phyloP scores from a whole-genome alignment of 2,113 vertebrate genomes.

The Tragelaphus scriptus region DNA sequence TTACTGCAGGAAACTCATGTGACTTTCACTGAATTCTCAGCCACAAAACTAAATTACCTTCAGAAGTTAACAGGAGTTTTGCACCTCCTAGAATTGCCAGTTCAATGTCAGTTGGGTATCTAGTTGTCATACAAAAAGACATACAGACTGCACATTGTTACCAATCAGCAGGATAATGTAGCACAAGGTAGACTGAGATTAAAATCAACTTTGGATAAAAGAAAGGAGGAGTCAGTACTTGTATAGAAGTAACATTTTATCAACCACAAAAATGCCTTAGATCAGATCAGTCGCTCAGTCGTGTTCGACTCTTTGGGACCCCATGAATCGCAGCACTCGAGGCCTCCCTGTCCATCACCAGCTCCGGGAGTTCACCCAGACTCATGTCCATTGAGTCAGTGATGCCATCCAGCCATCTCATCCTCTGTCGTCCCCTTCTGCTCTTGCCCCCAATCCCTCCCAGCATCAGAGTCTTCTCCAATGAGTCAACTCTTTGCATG shows the following conservation, averaged over 20 bases:
- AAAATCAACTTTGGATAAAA: slow-evolving; percentile 61
- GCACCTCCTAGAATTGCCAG: slow-evolving; percentile 17
- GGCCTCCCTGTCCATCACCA: no score
- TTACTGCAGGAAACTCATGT: neutral
- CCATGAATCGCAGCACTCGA: no score
- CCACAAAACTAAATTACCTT: slow-evolving; percentile 38
- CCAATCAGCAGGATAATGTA: slow-evolving; percentile 71
- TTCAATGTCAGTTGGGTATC: slow-evolving; percentile 10
- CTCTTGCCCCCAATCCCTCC: no score
- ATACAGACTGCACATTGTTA: slow-evolving; percentile 48
- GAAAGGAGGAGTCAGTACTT: slow-evolving; percentile 22
- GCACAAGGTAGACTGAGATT: slow-evolving; percentile 72
- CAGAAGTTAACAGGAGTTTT: slow-evolving; percentile 38
- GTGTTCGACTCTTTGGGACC: no score
- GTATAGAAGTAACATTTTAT: slow-evolving; percentile 72
- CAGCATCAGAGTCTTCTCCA: no score
- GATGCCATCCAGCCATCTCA: no score
- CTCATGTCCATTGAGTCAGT: no score
- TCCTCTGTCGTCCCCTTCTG: no score
- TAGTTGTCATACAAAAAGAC: slow-evolving; percentile 43
- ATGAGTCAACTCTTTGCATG: no score
- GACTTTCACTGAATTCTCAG: neutral
- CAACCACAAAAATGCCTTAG: neutral
- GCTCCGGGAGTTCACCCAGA: no score
- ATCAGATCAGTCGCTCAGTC: no score